Evolutionary conservation across 2,113 vertebrate genomes (phyloP).

Genomic region (Sander vitreus): DNA sequence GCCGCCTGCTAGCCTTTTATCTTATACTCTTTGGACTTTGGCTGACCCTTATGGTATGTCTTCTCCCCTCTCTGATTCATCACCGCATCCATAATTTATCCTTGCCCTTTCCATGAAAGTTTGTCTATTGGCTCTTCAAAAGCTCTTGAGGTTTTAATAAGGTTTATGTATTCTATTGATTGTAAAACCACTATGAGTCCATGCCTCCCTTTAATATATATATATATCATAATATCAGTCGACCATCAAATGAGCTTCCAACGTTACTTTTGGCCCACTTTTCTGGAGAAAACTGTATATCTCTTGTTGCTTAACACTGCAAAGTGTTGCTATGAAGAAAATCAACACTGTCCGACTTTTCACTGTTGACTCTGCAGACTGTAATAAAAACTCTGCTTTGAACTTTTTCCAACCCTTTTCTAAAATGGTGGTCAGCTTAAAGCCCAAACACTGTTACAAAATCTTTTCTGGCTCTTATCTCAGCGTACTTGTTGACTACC

Average conservation of each 20-base stretch:
- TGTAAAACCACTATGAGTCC: constrained; percentile 32
- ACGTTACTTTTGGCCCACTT: constrained; percentile 42
- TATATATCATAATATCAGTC: constrained; percentile 4
- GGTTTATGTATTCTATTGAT: constrained; percentile 57
- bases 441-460: constrained; percentile 23
- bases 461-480: constrained; percentile 26
- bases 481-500: constrained; percentile 3
- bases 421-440: constrained; percentile 36
- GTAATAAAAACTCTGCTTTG: constrained; percentile 5
- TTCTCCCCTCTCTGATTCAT: constrained; percentile 18
- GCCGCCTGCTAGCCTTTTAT: constrained; percentile 19
- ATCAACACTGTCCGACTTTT: constrained; percentile 7
- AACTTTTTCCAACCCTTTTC: constrained; percentile 7
- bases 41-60: constrained; percentile 23
- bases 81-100: constrained; percentile 58
- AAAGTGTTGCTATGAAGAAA: constrained; percentile 8
- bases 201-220: constrained; percentile 30
- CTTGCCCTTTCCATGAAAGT: constrained; percentile 55
- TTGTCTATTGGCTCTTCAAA: constrained; percentile 60
- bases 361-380: background rate
- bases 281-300: background rate
- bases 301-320: background rate
- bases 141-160: constrained; percentile 65
- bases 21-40: constrained; percentile 49
- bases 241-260: constrained; percentile 43